Percentiles rank a stretch among this genome's conserved stretches.
Conservation (phyloP, 1,140 invertebrate species). For the Mamestra configurata region DNA sequence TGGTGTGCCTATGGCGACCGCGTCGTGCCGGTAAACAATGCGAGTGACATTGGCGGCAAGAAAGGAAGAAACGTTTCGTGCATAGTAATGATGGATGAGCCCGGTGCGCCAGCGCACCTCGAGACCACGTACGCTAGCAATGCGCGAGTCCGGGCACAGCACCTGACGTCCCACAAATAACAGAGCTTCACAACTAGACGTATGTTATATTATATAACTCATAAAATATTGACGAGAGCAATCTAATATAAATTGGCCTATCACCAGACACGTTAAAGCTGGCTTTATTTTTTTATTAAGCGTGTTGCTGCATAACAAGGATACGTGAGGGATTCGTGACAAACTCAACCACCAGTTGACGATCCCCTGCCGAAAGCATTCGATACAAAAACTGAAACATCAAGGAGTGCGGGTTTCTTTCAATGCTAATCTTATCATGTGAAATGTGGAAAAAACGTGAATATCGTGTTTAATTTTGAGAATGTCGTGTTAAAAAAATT, state of each 20-base stretch:
- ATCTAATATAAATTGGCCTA: background rate
- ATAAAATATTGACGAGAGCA: background rate
- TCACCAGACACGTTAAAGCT: background rate
- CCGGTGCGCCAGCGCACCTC: conserved; percentile 62
- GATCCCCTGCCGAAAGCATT: background rate
- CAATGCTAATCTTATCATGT: background rate
- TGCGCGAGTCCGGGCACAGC: conserved; percentile 16
- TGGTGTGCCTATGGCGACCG: conserved; percentile 60
- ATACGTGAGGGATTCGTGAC: background rate
- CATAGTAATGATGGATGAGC: conserved; percentile 78
- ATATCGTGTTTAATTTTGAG: background rate
- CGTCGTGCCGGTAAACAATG: conserved; percentile 76
- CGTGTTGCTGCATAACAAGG: background rate
- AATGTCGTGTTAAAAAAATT: background rate
- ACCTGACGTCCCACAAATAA: conserved; percentile 29
- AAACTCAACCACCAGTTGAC: background rate
- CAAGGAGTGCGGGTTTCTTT: background rate
- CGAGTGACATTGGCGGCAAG: conserved; percentile 83
- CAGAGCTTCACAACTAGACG: conserved; percentile 1
- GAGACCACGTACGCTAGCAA: conserved; percentile 63
- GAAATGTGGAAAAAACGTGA: conserved; percentile 1
- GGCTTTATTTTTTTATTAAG: background rate
- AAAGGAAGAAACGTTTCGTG: conserved; percentile 81
- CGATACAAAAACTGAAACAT: background rate
- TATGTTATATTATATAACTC: background rate